A percentile compares a stretch with the other conserved stretches of the same genome.
phyloP scores from a whole-genome alignment of 37 sponge, comb jelly and placozoan genomes.

The Beroe forskalii region DNA sequence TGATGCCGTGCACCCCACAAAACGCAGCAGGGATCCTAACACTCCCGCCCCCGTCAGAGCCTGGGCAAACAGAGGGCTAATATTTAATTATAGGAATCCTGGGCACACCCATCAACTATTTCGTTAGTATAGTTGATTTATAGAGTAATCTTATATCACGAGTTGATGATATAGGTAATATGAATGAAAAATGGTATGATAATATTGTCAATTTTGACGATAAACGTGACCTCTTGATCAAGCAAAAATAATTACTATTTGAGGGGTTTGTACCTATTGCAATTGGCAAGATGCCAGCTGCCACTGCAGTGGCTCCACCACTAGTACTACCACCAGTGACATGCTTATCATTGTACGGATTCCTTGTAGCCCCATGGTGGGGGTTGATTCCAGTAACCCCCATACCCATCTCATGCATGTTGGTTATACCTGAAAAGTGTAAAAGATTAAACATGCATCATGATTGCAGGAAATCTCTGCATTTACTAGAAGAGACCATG shows the following conservation, averaged over 20 bases:
- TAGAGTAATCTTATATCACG: too few relatives aligned
- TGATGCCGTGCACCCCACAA: slow-evolving; percentile 89
- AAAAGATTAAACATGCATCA: too few relatives aligned
- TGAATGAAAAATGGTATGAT: too few relatives aligned
- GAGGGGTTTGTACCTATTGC: slow-evolving; percentile 69
- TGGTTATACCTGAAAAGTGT: slow-evolving; percentile 71
- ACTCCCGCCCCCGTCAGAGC: slow-evolving; percentile 90
- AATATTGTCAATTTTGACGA: too few relatives aligned
- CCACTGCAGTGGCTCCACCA: slow-evolving; percentile 84
- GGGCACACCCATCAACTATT: too few relatives aligned
- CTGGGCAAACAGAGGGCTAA: too few relatives aligned
- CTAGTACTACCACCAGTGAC: slow-evolving; percentile 88
- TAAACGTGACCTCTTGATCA: too few relatives aligned
- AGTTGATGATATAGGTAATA: too few relatives aligned
- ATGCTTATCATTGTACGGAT: slow-evolving; percentile 79
- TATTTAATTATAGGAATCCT: too few relatives aligned
- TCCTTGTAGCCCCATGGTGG: slow-evolving; percentile 78
- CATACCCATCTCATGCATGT: slow-evolving; percentile 89
- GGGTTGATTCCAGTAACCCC: slow-evolving; percentile 88
- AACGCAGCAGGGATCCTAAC: slow-evolving; percentile 81
- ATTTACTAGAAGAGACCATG: too few relatives aligned
- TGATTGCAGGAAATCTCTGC: too few relatives aligned
- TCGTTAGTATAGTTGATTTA: too few relatives aligned
- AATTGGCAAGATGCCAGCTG: slow-evolving; percentile 83
- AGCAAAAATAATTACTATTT: not conserved